These are phyloP conservation scores for Fopius arisanus DNA, from an alignment of 1,140 invertebrate genomes.

Conservation along the genomic window DNA sequence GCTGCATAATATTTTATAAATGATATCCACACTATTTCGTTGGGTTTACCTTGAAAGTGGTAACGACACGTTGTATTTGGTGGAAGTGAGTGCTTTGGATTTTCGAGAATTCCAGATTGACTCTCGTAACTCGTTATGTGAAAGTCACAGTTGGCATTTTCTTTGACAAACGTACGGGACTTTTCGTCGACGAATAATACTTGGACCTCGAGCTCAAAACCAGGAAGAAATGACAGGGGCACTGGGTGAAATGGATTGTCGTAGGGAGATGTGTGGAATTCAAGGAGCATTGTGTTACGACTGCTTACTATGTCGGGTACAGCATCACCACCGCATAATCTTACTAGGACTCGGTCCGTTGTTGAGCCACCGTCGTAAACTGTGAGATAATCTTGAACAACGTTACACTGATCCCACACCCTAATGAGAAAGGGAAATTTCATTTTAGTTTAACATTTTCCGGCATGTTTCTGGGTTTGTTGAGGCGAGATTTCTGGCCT, in stretches of 20 bases:
- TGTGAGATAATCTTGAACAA: slow-evolving; percentile 81
- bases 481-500: neutral
- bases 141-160: slow-evolving; percentile 78
- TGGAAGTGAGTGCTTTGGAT: slow-evolving; percentile 82
- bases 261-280: slow-evolving; percentile 83
- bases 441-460: neutral
- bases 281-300: slow-evolving; percentile 79
- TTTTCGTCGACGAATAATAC: slow-evolving; percentile 78
- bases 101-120: slow-evolving; percentile 75
- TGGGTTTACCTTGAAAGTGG: slow-evolving; percentile 72
- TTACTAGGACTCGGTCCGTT: slow-evolving; percentile 76
- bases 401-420: slow-evolving; percentile 83
- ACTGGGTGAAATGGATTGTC: slow-evolving; percentile 84
- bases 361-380: slow-evolving; percentile 82
- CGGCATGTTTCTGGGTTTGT: neutral
- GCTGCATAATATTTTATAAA: slow-evolving; percentile 84
- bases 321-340: slow-evolving; percentile 83
- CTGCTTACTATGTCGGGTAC: slow-evolving; percentile 83
- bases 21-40: slow-evolving; percentile 84
- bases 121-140: slow-evolving; percentile 78
- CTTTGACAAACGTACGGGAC: slow-evolving; percentile 76
- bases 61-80: slow-evolving; percentile 84
- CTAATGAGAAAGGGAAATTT: slow-evolving; percentile 57
- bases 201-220: slow-evolving; percentile 83
- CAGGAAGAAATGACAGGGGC: slow-evolving; percentile 78